Evolutionary conservation across 2,888 invertebrate genomes (phyloP).

Genomic region (Perizoma affinitatum): DNA sequence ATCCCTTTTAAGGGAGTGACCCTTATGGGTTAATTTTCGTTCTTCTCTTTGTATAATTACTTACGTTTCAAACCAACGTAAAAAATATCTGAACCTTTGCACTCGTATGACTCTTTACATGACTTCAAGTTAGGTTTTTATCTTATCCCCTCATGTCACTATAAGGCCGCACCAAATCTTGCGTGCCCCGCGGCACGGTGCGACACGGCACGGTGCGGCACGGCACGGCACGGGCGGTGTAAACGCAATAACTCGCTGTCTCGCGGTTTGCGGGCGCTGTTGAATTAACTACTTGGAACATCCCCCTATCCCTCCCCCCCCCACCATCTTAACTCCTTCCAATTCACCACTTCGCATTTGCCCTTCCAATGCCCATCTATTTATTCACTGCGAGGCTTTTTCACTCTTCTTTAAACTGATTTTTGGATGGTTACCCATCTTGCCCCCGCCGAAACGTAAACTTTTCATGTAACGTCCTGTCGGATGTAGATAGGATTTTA

Average conservation of each 20-base stretch:
- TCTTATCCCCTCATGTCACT: no score
- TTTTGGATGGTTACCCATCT: conserved; percentile 13
- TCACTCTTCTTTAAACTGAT: conserved; percentile 37
- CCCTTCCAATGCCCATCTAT: conserved; percentile 29
- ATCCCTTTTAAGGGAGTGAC: no score
- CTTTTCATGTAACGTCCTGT: conserved; percentile 5
- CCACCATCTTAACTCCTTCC: conserved; percentile 1
- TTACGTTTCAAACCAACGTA: no score
- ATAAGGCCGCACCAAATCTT: no score
- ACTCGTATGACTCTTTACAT: no score
- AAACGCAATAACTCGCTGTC: conserved; percentile 34
- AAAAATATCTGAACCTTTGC: no score
- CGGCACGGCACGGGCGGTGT: conserved; percentile 10
- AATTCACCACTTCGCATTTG: background rate
- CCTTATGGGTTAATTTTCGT: no score
- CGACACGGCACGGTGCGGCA: background rate
- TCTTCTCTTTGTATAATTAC: no score
- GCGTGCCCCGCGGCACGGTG: no score
- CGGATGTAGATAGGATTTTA: no score
- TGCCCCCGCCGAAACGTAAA: background rate
- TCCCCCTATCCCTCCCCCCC: conserved; percentile 15
- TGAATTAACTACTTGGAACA: conserved; percentile 34
- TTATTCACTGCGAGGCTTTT: conserved; percentile 29
- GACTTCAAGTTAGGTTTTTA: no score
- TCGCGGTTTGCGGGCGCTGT: conserved; percentile 31